Evolutionary conservation across 2,888 invertebrate genomes (phyloP), one percentile per base, ranked within the genome.

Genomic region (Scrobipalpa atriplicella): DNA sequence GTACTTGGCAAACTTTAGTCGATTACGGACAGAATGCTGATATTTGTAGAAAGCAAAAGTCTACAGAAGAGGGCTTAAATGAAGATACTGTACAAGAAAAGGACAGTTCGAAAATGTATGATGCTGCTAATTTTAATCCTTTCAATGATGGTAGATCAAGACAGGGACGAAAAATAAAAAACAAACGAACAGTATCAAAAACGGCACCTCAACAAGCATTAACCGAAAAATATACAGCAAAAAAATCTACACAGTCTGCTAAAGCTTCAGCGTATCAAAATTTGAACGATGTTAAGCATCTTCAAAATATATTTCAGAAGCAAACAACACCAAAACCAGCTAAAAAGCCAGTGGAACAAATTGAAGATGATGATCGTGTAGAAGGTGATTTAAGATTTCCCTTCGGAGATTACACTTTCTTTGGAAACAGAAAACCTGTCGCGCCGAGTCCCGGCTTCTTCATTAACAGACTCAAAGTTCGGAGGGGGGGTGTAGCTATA

Each of bases 401-500:
- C 0, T 85, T 86, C 62, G 76, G 78, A 51, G 81, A 80, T 67
- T 82, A 83, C 61, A 76, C 76, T 51, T 80, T 80, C 70, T 88
- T 88, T 69, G 85, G 85, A 36, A 79, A 86, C 66, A 85, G 74
- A 69, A 87, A 82, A 65, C 86, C 87, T 16, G 75, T 82, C 2
- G 83, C 81, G 5, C 88, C 93, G 0, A 94, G 93, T 69, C 94
- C 93, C 69, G 95, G 95, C 1, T 95, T 96, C 71, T 95, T 95
- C 70, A 95, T 96, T 67, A 95, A 95, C 72, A 93, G 93, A 72
- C 79, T 96, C 29, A 95, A 94, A 82, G 96, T 96, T 19, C 92
- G 95, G 69, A 94, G 94, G 80, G 96, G 96, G 2, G 96, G 96
- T 16, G 96, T 96, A 7, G 96, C 96, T 0, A 96, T 96, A 64